Evolutionary conservation across 1,140 invertebrate genomes (phyloP).

Genomic region (Whitmania pigra): DNA sequence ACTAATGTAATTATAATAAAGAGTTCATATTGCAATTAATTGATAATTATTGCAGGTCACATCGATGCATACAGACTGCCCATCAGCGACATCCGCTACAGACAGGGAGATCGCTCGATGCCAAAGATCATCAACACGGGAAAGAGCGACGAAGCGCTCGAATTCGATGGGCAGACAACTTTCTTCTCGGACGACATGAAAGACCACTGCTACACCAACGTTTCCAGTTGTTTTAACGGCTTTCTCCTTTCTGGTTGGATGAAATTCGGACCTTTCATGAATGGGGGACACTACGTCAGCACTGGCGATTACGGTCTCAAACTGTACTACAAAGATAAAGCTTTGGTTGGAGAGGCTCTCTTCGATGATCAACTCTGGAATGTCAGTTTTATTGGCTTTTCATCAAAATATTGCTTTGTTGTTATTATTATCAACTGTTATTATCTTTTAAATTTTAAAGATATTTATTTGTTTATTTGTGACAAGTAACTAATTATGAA

Average conservation of each 20-base stretch:
- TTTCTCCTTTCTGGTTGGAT: not conserved
- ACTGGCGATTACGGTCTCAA: not conserved
- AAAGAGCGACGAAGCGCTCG: not conserved
- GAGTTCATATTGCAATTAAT: not conserved
- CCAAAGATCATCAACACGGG: not conserved
- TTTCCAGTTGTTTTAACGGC: not conserved
- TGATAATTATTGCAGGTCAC: not conserved
- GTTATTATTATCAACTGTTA: too few relatives aligned
- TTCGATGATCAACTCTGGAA: too few relatives aligned
- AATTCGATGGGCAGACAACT: not conserved
- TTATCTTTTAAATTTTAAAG: too few relatives aligned
- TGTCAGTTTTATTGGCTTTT: too few relatives aligned
- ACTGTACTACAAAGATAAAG: constrained; percentile 1
- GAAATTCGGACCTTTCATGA: not conserved
- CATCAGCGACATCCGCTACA: not conserved
- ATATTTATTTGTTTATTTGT: too few relatives aligned
- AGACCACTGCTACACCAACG: not conserved
- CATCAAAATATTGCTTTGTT: too few relatives aligned
- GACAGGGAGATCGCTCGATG: not conserved
- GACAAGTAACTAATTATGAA: too few relatives aligned
- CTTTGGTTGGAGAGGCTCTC: not conserved
- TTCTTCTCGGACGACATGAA: constrained; percentile 1
- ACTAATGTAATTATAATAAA: not conserved
- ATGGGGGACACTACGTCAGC: not conserved
- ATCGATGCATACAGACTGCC: constrained; percentile 5